These are phyloP conservation scores for Lithodes maja DNA, from an alignment of 2,888 invertebrate genomes.

Conservation along the genomic window DNA sequence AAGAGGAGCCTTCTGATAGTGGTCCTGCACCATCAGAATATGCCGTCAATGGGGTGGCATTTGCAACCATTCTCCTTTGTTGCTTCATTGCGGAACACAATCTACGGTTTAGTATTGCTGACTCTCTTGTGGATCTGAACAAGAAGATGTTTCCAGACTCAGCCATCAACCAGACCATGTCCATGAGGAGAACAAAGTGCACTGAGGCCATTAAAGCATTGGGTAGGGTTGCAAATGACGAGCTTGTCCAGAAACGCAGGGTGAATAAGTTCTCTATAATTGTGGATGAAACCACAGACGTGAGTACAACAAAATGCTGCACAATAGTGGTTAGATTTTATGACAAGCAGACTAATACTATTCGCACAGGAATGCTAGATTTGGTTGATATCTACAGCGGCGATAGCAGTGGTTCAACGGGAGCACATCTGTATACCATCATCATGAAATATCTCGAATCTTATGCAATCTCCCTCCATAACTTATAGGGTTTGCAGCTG, in stretches of 20 bases:
- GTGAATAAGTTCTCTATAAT: conserved; percentile 15
- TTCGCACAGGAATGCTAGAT: conserved; percentile 3
- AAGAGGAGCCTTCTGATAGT: not conserved
- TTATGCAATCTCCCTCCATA: not conserved
- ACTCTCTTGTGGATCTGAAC: not conserved
- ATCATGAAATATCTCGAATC: not conserved
- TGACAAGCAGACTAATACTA: not conserved
- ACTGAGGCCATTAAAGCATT: not conserved
- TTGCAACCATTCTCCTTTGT: not conserved
- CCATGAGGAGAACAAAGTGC: conserved; percentile 19
- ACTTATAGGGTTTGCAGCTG: conserved; percentile 26
- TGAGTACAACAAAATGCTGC: not conserved
- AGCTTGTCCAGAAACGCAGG: not conserved
- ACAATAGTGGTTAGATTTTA: not conserved
- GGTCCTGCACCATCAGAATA: not conserved
- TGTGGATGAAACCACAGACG: conserved; percentile 23
- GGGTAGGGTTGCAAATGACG: not conserved
- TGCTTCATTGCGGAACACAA: conserved; percentile 18
- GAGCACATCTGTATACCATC: too few relatives aligned
- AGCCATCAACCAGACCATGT: not conserved
- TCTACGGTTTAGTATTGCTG: conserved; percentile 7
- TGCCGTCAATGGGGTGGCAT: not conserved
- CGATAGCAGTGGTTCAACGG: too few relatives aligned
- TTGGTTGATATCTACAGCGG: not conserved
- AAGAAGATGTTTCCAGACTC: conserved; percentile 33